Conservation (phyloP, 2,888 invertebrate species). For the Drosophila aldrichi region DNA sequence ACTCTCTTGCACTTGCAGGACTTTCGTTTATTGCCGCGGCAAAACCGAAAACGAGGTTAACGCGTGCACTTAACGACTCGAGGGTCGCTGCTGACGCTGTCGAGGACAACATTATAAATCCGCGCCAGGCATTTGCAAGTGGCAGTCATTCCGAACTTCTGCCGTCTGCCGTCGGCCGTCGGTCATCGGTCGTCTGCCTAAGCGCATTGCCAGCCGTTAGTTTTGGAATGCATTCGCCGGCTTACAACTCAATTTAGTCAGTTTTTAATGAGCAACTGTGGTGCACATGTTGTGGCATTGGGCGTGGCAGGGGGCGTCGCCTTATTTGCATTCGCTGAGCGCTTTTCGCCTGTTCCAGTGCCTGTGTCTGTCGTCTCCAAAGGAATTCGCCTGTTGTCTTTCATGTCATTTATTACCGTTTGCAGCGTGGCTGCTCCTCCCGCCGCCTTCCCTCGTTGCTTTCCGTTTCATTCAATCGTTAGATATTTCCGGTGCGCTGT, state of each 20-base stretch:
- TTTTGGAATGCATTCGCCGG: slow-evolving; percentile 38
- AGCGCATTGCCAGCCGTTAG: slow-evolving; percentile 56
- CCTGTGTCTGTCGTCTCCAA: slow-evolving; percentile 47
- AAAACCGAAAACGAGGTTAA: slow-evolving; percentile 71
- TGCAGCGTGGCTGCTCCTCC: slow-evolving; percentile 33
- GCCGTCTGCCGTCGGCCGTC: slow-evolving; percentile 1
- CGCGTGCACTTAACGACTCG: slow-evolving; percentile 78
- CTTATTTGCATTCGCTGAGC: slow-evolving; percentile 72
- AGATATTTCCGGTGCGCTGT: slow-evolving; percentile 76
- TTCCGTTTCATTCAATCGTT: slow-evolving; percentile 75
- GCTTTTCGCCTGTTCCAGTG: slow-evolving; percentile 40
- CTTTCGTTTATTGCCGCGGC: slow-evolving; percentile 59
- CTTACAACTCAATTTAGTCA: slow-evolving; percentile 74
- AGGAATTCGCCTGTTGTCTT: slow-evolving; percentile 66
- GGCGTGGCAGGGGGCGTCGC: slow-evolving; percentile 38
- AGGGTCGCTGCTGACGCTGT: slow-evolving; percentile 47
- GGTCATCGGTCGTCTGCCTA: slow-evolving; percentile 26
- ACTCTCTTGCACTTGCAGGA: slow-evolving; percentile 44
- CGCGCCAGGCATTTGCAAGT: slow-evolving; percentile 78
- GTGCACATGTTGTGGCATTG: slow-evolving; percentile 48
- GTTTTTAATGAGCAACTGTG: slow-evolving; percentile 72
- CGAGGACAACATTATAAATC: slow-evolving; percentile 79
- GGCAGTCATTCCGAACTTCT: slow-evolving; percentile 63
- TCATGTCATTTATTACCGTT: slow-evolving; percentile 76
- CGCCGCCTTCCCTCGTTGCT: slow-evolving; percentile 20